A percentile compares a stretch with the other conserved stretches of the same genome.
These are phyloP conservation scores for Neoitamus cyanurus DNA, from an alignment of 2,888 invertebrate species.

Conservation along the genomic window DNA sequence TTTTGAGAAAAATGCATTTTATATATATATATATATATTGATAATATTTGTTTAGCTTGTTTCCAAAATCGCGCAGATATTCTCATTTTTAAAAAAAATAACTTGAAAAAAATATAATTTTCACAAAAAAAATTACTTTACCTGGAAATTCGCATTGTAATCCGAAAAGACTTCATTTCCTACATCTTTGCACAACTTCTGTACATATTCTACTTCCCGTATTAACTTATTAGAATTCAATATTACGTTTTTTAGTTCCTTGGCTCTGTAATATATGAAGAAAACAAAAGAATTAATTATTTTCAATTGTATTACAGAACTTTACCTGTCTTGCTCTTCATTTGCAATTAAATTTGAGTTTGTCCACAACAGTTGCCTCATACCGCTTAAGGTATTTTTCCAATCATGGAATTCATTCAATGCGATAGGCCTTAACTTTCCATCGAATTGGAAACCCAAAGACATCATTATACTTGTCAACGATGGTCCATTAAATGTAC, in stretches of 20 bases:
- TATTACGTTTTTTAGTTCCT: conserved; percentile 50
- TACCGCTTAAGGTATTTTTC: conserved; percentile 59
- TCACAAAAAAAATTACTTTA: background rate
- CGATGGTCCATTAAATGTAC: conserved; percentile 59
- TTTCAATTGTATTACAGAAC: too few species aligned
- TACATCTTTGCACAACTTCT: conserved; percentile 53
- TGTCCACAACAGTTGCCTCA: conserved; percentile 70
- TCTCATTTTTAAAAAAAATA: too few species aligned
- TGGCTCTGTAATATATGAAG: conserved; percentile 12
- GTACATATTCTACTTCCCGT: conserved; percentile 59
- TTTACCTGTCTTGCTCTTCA: conserved; percentile 25
- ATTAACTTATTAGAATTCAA: conserved; percentile 57
- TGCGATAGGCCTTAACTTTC: conserved; percentile 59
- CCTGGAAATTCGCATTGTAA: conserved; percentile 56
- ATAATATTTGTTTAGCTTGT: too few species aligned
- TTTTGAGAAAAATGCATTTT: too few species aligned
- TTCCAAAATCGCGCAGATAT: too few species aligned
- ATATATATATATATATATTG: too few species aligned
- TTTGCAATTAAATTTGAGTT: conserved; percentile 60
- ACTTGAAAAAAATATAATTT: background rate
- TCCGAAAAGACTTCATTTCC: conserved; percentile 55
- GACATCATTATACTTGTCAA: conserved; percentile 56
- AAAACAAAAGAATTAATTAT: background rate
- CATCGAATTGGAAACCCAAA: conserved; percentile 59
- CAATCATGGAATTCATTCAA: conserved; percentile 60